phyloP scores from a whole-genome alignment of 2,888 invertebrate species.

The Phlogophora meticulosa region DNA sequence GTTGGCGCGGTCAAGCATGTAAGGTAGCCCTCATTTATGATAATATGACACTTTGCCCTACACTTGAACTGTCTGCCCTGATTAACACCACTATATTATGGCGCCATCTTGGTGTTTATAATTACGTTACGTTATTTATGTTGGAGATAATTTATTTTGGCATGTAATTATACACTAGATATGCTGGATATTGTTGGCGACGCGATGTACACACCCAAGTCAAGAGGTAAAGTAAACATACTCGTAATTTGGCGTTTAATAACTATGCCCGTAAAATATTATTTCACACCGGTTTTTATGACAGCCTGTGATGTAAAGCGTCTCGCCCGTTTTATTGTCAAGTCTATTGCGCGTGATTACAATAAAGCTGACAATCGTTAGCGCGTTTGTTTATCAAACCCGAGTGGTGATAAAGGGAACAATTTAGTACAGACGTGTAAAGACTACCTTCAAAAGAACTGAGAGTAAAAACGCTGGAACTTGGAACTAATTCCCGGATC shows the following conservation, averaged over 20 bases:
- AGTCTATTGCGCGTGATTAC: constrained; percentile 25
- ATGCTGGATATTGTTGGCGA: constrained; percentile 46
- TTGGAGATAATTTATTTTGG: constrained; percentile 70
- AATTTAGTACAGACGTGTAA: constrained; percentile 34
- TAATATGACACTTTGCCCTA: constrained; percentile 44
- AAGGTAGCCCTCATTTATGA: constrained; percentile 42
- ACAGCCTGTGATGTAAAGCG: constrained; percentile 26
- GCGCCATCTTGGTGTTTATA: constrained; percentile 35
- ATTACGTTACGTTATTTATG: constrained; percentile 66
- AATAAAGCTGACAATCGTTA: constrained; percentile 30
- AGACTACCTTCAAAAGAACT: constrained; percentile 44
- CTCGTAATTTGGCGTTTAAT: constrained; percentile 44
- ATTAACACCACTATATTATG: constrained; percentile 27
- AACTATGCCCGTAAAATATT: constrained; percentile 41
- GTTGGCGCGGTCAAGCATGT: constrained; percentile 52
- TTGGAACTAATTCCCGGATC: constrained; percentile 67
- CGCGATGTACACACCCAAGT: constrained; percentile 48
- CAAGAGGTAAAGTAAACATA: constrained; percentile 55
- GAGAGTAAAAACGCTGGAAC: constrained; percentile 45
- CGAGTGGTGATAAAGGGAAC: constrained; percentile 23
- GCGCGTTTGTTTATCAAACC: constrained; percentile 46
- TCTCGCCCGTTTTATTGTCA: constrained; percentile 28
- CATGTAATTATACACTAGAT: constrained; percentile 69
- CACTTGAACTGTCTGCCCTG: constrained; percentile 35
- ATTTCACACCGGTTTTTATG: constrained; percentile 35